Percentiles rank a stretch among this genome's conserved stretches.
phyloP scores from a whole-genome alignment of 2,113 vertebrate genomes.

The Archocentrus centrarchus region DNA sequence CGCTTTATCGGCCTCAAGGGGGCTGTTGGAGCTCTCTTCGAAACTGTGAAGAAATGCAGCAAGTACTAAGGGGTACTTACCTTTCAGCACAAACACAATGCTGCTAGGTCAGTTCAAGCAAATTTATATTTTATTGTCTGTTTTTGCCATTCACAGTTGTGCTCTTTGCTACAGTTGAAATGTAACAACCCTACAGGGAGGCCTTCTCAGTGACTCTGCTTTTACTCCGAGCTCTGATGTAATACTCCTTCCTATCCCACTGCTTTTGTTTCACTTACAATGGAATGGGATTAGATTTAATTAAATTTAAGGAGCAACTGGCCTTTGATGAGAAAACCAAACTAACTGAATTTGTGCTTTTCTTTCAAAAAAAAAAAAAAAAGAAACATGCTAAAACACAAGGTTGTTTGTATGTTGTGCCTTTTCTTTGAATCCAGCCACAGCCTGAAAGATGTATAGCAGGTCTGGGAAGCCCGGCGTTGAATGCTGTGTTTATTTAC shows the following conservation, averaged over 20 bases:
- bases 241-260: slow-evolving; percentile 22
- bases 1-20: slow-evolving; percentile 63
- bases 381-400: neutral
- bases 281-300: neutral
- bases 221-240: slow-evolving; percentile 33
- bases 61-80: slow-evolving; percentile 45
- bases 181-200: slow-evolving; percentile 44
- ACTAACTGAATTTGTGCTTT: neutral
- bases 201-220: slow-evolving; percentile 32
- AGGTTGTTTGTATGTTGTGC: neutral
- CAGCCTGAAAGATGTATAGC: slow-evolving; percentile 11
- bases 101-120: slow-evolving; percentile 33
- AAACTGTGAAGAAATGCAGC: slow-evolving; percentile 61
- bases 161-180: slow-evolving; percentile 51
- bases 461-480: neutral
- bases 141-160: slow-evolving; percentile 59
- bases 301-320: neutral
- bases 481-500: slow-evolving; percentile 55
- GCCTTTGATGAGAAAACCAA: neutral
- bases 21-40: slow-evolving; percentile 49
- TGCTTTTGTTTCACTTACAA: slow-evolving; percentile 3
- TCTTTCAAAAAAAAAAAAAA: neutral
- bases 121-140: slow-evolving; percentile 63
- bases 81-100: slow-evolving; percentile 50
- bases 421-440: neutral